Percentiles rank a stretch among this genome's conserved stretches.
Conservation (phyloP, 1,140 invertebrate genomes). For the Doryteuthis pealeii region DNA sequence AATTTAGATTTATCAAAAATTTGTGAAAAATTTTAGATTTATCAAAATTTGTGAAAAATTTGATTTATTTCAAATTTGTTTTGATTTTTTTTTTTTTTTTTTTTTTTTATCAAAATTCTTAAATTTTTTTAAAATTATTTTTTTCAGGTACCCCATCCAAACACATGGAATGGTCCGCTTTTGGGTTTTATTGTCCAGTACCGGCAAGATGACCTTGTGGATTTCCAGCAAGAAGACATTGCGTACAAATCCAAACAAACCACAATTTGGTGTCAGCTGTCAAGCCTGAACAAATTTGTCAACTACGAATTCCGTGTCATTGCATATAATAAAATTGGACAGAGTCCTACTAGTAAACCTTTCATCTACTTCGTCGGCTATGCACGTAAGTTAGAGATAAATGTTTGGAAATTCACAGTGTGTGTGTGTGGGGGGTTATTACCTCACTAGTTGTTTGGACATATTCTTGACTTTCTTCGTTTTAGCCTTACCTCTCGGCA, state of each 20-base stretch:
- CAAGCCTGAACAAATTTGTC: constrained; percentile 41
- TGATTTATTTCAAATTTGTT: no score
- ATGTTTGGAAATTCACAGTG: constrained; percentile 16
- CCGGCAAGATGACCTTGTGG: constrained; percentile 41
- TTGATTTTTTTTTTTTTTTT: constrained; percentile 1
- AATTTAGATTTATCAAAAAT: no score
- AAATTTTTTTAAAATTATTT: neutral
- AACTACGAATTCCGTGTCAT: constrained; percentile 97
- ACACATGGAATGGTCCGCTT: constrained; percentile 88
- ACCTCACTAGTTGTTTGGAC: neutral
- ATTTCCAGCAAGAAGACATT: constrained; percentile 38
- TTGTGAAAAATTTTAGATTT: no score
- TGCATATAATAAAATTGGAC: constrained; percentile 93
- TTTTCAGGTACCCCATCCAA: constrained; percentile 67
- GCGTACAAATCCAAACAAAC: constrained; percentile 23
- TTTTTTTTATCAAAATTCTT: no score
- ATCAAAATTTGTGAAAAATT: no score
- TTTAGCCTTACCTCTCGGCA: neutral
- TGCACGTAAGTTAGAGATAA: constrained; percentile 67
- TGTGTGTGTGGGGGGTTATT: neutral
- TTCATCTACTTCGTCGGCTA: constrained; percentile 93
- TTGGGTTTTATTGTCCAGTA: constrained; percentile 81
- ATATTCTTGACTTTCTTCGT: neutral
- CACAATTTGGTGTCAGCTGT: constrained; percentile 24
- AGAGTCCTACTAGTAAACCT: constrained; percentile 86